Evolutionary conservation across 1,140 invertebrate genomes (phyloP).

Genomic region (Solenopsis invicta): DNA sequence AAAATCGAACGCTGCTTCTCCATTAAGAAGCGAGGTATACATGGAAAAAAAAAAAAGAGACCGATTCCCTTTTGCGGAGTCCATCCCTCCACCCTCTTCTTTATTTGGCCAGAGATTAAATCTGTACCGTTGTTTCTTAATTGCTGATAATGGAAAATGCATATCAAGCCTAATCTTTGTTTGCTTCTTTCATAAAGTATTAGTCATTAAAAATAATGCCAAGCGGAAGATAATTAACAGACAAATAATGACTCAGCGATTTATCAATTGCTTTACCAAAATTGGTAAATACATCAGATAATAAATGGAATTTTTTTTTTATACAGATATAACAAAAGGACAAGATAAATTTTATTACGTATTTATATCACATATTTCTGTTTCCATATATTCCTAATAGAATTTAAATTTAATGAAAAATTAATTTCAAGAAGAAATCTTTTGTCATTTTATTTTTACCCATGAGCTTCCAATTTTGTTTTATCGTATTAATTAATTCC

Average conservation of each 20-base stretch:
- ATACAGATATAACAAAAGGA: not conserved
- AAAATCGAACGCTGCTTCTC: constrained; percentile 84
- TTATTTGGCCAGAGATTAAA: constrained; percentile 34
- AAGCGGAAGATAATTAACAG: constrained; percentile 22
- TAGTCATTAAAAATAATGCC: not conserved
- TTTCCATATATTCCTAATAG: not conserved
- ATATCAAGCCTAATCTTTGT: not conserved
- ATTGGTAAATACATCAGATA: not conserved
- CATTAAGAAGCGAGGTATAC: constrained; percentile 78
- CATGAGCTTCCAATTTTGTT: not conserved
- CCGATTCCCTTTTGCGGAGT: constrained; percentile 17
- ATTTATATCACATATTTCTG: not conserved
- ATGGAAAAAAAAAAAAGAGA: constrained; percentile 15
- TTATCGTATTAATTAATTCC: constrained; percentile 38
- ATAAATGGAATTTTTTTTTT: constrained; percentile 25
- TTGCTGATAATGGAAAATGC: constrained; percentile 36
- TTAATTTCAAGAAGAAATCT: not conserved
- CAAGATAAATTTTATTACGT: not conserved
- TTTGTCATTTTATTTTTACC: not conserved
- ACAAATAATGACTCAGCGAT: not conserved
- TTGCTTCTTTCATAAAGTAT: not conserved
- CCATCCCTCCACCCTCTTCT: not conserved
- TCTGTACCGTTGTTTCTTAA: constrained; percentile 37
- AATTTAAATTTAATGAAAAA: not conserved
- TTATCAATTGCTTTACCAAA: not conserved